phyloP scores from a whole-genome alignment of 1,140 invertebrate genomes.

The Drosophila dunni region DNA sequence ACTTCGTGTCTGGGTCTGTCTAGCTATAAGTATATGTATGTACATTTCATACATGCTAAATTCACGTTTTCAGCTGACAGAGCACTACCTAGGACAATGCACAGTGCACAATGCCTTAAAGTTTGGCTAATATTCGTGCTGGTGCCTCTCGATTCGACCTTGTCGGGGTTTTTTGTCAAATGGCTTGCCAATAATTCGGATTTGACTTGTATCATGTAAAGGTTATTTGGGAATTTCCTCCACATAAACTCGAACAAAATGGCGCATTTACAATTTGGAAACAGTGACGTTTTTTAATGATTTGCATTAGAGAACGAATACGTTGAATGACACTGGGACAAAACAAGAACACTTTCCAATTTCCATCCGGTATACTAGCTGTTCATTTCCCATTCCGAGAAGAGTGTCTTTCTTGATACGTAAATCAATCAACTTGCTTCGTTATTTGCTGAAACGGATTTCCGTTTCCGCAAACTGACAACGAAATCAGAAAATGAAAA shows the following conservation, averaged over 20 bases:
- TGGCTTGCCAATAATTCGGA: slow-evolving; percentile 42
- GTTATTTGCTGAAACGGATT: slow-evolving; percentile 15
- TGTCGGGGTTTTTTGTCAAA: slow-evolving; percentile 49
- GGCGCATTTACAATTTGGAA: slow-evolving; percentile 12
- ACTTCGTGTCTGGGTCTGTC: slow-evolving; percentile 59
- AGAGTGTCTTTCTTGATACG: too few species aligned
- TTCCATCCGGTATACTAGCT: too few species aligned
- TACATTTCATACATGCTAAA: slow-evolving; percentile 17
- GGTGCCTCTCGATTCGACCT: slow-evolving; percentile 66
- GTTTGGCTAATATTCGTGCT: slow-evolving; percentile 59
- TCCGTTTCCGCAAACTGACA: slow-evolving; percentile 10
- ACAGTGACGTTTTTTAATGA: slow-evolving; percentile 16
- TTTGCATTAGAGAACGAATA: slow-evolving; percentile 4
- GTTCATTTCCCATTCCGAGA: too few species aligned
- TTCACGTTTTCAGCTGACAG: slow-evolving; percentile 23
- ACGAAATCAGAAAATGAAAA: not conserved
- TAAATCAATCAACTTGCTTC: slow-evolving; percentile 9
- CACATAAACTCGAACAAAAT: slow-evolving; percentile 7
- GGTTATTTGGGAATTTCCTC: slow-evolving; percentile 14
- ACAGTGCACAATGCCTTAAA: slow-evolving; percentile 21
- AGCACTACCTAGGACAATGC: slow-evolving; percentile 2
- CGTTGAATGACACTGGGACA: not conserved
- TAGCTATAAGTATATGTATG: slow-evolving; percentile 12
- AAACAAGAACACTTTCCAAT: not conserved
- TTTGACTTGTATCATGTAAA: slow-evolving; percentile 13